Evolutionary conservation across 2,113 vertebrate genomes (phyloP).

Genomic region (Cyphomyrus discorhynchus): DNA sequence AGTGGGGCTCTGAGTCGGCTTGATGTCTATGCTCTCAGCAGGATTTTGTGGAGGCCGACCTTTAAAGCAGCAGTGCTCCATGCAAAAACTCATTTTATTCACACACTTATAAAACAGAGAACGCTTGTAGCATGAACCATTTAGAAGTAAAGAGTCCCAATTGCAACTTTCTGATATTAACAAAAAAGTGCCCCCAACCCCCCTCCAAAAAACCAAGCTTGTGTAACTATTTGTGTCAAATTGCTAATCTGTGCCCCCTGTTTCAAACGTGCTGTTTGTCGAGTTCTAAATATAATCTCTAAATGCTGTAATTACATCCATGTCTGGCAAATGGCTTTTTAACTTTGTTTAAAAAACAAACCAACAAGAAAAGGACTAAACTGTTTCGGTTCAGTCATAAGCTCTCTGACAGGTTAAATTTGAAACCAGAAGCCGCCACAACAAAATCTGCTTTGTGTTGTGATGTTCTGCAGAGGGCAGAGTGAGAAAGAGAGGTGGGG

Average conservation of each 20-base stretch:
- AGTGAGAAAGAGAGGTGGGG: neutral
- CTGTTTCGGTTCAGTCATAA: conserved; percentile 16
- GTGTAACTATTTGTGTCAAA: conserved; percentile 21
- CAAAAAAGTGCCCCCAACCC: neutral
- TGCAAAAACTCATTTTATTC: neutral
- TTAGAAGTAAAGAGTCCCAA: neutral
- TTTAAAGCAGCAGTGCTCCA: neutral
- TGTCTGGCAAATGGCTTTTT: conserved; percentile 28
- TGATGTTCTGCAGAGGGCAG: conserved; percentile 10
- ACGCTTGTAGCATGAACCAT: neutral
- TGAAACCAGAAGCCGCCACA: conserved; percentile 23
- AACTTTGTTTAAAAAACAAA: conserved; percentile 21
- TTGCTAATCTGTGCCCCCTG: conserved; percentile 19
- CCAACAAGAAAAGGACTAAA: conserved; percentile 22
- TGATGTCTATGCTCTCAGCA: neutral
- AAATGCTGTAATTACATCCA: conserved; percentile 30
- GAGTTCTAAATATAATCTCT: conserved; percentile 29
- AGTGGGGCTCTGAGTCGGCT: neutral
- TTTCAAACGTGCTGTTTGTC: conserved; percentile 22
- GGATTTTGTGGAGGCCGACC: neutral
- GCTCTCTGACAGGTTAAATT: conserved; percentile 22
- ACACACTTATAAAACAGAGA: neutral
- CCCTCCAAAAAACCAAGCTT: neutral
- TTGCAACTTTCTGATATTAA: neutral
- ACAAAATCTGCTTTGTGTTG: conserved; percentile 26